Conservation (phyloP, 2,797 vertebrate species). For the Anisognathus igniventris region DNA sequence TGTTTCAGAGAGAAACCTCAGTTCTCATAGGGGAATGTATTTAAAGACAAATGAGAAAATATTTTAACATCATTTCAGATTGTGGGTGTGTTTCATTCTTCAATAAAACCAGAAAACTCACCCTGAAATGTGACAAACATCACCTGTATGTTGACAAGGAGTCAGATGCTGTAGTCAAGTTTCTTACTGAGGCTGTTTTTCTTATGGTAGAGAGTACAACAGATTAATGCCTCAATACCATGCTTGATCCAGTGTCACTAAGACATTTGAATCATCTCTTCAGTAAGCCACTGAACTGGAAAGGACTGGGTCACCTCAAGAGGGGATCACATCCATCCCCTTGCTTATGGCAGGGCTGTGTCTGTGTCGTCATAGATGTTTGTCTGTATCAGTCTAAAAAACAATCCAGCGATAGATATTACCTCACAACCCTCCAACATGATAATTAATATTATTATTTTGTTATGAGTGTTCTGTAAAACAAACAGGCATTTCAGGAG, state of each 20-base stretch:
- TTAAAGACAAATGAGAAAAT: background rate
- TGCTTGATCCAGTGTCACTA: background rate
- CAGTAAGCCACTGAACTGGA: background rate
- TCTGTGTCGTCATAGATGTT: background rate
- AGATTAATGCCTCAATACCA: background rate
- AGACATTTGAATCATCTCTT: background rate
- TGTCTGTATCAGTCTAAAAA: background rate
- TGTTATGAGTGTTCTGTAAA: background rate
- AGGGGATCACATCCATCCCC: background rate
- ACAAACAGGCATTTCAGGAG: background rate
- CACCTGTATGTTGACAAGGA: background rate
- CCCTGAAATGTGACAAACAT: background rate
- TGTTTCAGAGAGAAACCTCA: background rate
- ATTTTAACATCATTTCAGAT: background rate
- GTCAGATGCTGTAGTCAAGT: background rate
- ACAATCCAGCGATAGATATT: background rate
- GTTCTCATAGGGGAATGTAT: background rate
- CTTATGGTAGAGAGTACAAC: background rate
- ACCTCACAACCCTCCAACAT: background rate
- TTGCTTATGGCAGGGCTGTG: background rate
- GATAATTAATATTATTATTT: background rate
- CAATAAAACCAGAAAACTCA: background rate
- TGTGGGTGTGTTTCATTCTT: background rate
- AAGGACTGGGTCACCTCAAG: background rate
- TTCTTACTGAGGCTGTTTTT: background rate